Percentiles rank a stretch among this genome's conserved stretches.
Conservation (phyloP, 2,797 vertebrate genomes). For the Chrosomus eos region DNA sequence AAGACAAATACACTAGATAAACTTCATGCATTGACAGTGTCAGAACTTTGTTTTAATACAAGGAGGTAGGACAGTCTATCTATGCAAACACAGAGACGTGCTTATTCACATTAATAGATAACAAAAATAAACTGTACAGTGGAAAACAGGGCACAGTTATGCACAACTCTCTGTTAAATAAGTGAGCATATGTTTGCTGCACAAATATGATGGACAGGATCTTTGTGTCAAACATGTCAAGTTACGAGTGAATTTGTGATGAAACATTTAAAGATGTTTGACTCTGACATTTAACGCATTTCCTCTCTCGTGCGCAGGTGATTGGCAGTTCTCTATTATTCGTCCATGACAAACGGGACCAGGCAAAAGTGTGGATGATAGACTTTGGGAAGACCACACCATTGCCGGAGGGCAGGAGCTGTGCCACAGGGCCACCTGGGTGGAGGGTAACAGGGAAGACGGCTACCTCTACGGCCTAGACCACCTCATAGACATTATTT, state of each 20-base stretch:
- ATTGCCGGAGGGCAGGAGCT: conserved; percentile 88
- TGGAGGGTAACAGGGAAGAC: conserved; percentile 95
- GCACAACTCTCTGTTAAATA: neutral
- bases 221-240: neutral
- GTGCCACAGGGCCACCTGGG: conserved; percentile 85
- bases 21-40: neutral
- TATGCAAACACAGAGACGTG: conserved; percentile 18
- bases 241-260: neutral
- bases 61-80: conserved; percentile 18
- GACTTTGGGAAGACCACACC: conserved; percentile 98
- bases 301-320: conserved; percentile 77
- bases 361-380: conserved; percentile 99
- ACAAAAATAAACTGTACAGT: neutral
- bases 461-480: conserved; percentile 94
- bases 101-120: conserved; percentile 19
- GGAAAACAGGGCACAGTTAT: conserved; percentile 12
- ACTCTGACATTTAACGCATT: neutral
- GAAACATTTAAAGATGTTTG: neutral
- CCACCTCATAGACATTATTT: conserved; percentile 91
- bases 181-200: conserved; percentile 8
- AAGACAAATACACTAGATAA: conserved; percentile 9
- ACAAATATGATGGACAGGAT: conserved; percentile 24
- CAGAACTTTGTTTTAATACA: conserved; percentile 19
- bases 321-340: conserved; percentile 98
- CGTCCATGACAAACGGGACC: conserved; percentile 91